A percentile compares a stretch with the other conserved stretches of the same genome.
Evolutionary conservation across 2,888 invertebrate genomes (phyloP).

Genomic region (Aleiodes testaceus): DNA sequence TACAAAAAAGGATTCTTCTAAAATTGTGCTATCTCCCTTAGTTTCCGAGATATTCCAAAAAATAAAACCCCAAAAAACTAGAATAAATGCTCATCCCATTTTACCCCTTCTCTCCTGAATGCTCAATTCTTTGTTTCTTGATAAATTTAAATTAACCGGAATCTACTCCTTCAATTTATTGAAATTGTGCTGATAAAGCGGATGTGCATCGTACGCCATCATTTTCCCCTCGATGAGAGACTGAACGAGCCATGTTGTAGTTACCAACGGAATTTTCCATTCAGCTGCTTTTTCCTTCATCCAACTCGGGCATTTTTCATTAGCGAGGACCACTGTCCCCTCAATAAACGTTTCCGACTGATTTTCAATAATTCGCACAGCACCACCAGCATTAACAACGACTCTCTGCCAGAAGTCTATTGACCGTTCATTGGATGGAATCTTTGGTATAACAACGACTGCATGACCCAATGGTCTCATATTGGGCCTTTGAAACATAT

Average conservation of each 20-base stretch:
- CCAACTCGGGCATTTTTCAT: constrained; percentile 77
- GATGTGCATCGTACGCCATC: constrained; percentile 74
- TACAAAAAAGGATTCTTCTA: too few species aligned
- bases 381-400: constrained; percentile 75
- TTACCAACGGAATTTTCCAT: constrained; percentile 79
- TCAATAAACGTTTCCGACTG: constrained; percentile 59
- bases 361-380: constrained; percentile 59
- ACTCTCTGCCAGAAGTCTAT: constrained; percentile 79
- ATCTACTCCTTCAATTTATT: constrained; percentile 36
- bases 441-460: constrained; percentile 60
- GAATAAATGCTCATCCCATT: too few species aligned
- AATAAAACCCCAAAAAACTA: too few species aligned
- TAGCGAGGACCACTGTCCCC: constrained; percentile 76
- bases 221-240: constrained; percentile 79
- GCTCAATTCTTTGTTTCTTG: background rate
- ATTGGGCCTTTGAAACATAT: constrained; percentile 63
- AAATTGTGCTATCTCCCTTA: too few species aligned
- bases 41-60: too few species aligned
- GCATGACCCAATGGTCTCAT: constrained; percentile 63
- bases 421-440: constrained; percentile 74
- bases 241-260: constrained; percentile 82
- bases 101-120: background rate
- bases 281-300: constrained; percentile 75
- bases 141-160: constrained; percentile 22
- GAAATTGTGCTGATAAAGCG: constrained; percentile 76